Conservation (phyloP, 2,888 invertebrate genomes). For the Drosophila fulvimacula region DNA sequence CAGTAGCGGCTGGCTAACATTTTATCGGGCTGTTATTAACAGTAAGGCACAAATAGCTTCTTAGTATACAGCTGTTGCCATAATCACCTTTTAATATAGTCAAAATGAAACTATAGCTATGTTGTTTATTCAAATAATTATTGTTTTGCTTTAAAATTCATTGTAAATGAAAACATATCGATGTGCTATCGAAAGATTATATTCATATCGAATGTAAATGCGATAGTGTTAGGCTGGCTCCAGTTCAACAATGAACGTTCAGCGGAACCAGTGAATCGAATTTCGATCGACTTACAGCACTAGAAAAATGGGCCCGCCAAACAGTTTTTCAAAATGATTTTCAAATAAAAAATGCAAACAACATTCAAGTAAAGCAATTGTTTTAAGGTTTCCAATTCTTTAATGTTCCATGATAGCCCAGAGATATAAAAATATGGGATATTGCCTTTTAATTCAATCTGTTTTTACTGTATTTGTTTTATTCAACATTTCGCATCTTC, state of each 20-base stretch:
- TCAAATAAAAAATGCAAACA: background rate
- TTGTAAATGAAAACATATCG: background rate
- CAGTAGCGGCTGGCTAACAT: background rate
- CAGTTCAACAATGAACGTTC: slow-evolving; percentile 1
- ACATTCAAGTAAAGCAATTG: background rate
- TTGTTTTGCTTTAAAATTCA: no score
- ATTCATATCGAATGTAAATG: no score
- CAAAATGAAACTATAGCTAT: no score
- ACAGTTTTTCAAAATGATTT: background rate
- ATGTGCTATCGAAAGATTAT: slow-evolving; percentile 8
- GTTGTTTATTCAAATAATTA: background rate
- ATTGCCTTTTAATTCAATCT: background rate
- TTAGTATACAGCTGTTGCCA: no score
- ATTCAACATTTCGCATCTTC: slow-evolving; percentile 74
- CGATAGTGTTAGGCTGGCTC: slow-evolving; percentile 13
- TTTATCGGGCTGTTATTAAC: slow-evolving; percentile 21
- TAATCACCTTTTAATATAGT: background rate
- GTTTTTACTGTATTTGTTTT: background rate
- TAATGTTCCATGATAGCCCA: background rate
- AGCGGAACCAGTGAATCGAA: background rate
- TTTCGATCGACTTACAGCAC: slow-evolving; percentile 16
- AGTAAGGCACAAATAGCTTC: background rate
- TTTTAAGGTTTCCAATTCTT: background rate
- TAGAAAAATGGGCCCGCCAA: background rate
- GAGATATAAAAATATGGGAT: background rate